These are phyloP conservation scores for Atractosteus spatula DNA, from an alignment of 2,113 vertebrate genomes.

Conservation along the genomic window DNA sequence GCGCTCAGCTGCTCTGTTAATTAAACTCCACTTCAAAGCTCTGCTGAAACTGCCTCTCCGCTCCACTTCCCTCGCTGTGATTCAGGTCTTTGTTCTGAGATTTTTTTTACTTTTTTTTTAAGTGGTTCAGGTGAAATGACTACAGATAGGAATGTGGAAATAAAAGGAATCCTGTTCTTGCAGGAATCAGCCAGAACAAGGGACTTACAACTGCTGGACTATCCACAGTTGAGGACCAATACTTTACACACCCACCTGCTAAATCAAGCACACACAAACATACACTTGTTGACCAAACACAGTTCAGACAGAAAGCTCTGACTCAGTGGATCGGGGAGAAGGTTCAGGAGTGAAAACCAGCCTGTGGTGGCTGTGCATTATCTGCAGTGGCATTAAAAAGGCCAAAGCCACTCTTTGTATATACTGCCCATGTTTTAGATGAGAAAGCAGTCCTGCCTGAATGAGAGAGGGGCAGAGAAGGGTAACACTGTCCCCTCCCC, in stretches of 20 bases:
- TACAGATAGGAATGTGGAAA: neutral
- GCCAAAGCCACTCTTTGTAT: conserved; percentile 28
- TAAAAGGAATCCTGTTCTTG: neutral
- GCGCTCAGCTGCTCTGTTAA: too few species aligned
- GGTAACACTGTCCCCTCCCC: conserved; percentile 5
- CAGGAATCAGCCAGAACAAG: conserved; percentile 12
- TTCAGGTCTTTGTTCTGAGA: neutral
- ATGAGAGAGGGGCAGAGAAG: neutral
- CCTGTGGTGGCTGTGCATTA: neutral
- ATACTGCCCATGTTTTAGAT: conserved; percentile 20
- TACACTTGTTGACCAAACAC: neutral
- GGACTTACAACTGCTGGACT: too few species aligned
- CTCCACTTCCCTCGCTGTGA: neutral
- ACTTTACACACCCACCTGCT: too few species aligned
- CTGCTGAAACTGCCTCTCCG: neutral
- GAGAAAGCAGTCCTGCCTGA: conserved; percentile 16
- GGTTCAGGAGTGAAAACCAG: conserved; percentile 15
- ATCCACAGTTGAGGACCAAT: neutral
- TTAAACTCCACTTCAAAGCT: neutral
- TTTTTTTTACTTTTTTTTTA: neutral
- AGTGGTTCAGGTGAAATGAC: neutral
- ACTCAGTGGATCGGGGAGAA: conserved; percentile 10
- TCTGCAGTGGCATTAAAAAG: conserved; percentile 27
- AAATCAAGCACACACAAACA: neutral
- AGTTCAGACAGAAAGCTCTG: neutral